Evolutionary conservation across 2,888 invertebrate genomes (phyloP).

Genomic region (Cephus pygmeus): DNA sequence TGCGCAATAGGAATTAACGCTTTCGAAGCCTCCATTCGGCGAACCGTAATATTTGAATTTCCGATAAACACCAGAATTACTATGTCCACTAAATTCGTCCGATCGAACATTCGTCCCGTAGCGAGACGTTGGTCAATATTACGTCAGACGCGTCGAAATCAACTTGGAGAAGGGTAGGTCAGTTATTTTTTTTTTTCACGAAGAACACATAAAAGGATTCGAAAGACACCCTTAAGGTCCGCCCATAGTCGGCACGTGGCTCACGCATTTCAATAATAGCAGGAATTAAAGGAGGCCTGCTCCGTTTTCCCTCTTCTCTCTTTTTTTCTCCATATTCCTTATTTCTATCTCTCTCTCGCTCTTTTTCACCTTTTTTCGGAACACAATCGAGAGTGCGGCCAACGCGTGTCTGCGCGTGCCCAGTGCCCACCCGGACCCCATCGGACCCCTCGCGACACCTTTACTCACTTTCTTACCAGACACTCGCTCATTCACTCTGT

Average conservation of each 20-base stretch:
- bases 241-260: constrained; percentile 42
- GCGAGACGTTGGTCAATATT: background rate
- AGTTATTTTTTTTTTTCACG: background rate
- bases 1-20: background rate
- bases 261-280: constrained; percentile 52
- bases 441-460: constrained; percentile 2
- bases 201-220: background rate
- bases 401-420: constrained; percentile 30
- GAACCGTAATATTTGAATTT: background rate
- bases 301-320: constrained; percentile 16
- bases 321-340: constrained; percentile 6
- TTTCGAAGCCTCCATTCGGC: background rate
- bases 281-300: constrained; percentile 48
- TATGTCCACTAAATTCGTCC: background rate
- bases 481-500: background rate
- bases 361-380: constrained; percentile 12
- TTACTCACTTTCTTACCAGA: background rate
- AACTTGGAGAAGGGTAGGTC: background rate
- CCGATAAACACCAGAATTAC: background rate
- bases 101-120: background rate
- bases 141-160: background rate
- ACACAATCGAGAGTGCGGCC: constrained; percentile 15
- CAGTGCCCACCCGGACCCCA: background rate
- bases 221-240: background rate
- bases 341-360: background rate